Percentiles rank a stretch among this genome's conserved stretches.
Conservation (phyloP, 2,888 invertebrate genomes). For the Maniola hyperantus region DNA sequence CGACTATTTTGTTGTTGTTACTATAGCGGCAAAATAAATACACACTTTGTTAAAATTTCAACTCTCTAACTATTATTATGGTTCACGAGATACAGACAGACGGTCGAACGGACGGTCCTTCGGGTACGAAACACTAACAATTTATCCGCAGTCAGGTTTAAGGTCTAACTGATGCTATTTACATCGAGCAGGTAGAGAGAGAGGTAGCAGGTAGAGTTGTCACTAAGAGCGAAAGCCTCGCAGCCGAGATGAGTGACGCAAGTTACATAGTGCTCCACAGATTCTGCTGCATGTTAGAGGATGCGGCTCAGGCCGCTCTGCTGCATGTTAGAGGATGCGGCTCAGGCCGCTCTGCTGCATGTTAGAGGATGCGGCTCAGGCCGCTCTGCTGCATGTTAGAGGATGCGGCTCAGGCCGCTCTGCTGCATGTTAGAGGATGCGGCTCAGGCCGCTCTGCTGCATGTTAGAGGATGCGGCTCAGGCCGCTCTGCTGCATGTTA, state of each 20-base stretch:
- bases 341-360: not conserved
- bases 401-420: not conserved
- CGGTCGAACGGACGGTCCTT: not conserved
- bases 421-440: not conserved
- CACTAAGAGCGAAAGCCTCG: slow-evolving; percentile 2
- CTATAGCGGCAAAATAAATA: too few species aligned
- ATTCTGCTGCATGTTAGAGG: not conserved
- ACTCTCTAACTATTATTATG: too few species aligned
- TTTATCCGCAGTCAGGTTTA: not conserved
- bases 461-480: not conserved
- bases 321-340: not conserved
- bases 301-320: not conserved
- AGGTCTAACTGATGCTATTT: not conserved
- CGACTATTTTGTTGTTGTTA: too few species aligned
- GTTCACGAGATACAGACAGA: too few species aligned
- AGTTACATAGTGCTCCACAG: not conserved
- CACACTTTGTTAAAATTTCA: too few species aligned
- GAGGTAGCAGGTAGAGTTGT: too few species aligned
- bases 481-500: not conserved
- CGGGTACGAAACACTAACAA: not conserved
- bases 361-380: not conserved
- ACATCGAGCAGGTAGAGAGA: not conserved
- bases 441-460: not conserved
- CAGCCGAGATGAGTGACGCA: not conserved
- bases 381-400: not conserved